Conservation (phyloP, 2,888 invertebrate genomes). For the Neuroscelio doddi region DNA sequence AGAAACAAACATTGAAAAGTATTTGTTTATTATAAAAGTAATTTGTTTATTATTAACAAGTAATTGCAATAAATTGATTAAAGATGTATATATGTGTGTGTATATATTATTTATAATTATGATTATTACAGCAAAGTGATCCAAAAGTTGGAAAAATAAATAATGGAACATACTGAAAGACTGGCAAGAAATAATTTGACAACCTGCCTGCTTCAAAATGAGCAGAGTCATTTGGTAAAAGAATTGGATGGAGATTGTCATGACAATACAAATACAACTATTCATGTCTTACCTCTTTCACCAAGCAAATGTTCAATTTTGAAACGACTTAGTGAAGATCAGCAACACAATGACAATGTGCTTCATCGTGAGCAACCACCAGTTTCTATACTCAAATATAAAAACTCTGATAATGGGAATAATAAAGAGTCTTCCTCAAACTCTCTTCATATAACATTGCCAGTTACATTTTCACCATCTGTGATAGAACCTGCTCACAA, state of each 20-base stretch:
- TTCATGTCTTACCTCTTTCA: slow-evolving; percentile 46
- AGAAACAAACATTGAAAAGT: too few relatives aligned
- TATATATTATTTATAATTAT: slow-evolving; percentile 22
- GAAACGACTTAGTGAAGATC: slow-evolving; percentile 50
- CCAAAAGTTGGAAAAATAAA: background rate
- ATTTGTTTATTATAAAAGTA: too few relatives aligned
- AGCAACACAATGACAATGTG: slow-evolving; percentile 42
- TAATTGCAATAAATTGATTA: too few relatives aligned
- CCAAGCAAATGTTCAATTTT: slow-evolving; percentile 56
- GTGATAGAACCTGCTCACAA: slow-evolving; percentile 81
- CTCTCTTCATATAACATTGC: slow-evolving; percentile 75
- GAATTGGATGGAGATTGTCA: background rate
- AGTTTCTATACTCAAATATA: slow-evolving; percentile 76
- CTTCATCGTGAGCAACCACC: slow-evolving; percentile 64
- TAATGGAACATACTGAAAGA: slow-evolving; percentile 33
- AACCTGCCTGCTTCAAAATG: slow-evolving; percentile 22
- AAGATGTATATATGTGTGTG: too few relatives aligned
- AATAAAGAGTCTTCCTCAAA: slow-evolving; percentile 59
- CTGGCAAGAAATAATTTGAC: slow-evolving; percentile 26
- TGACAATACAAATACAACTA: slow-evolving; percentile 26
- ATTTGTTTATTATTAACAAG: too few relatives aligned
- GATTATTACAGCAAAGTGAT: slow-evolving; percentile 31
- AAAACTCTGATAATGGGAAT: slow-evolving; percentile 73
- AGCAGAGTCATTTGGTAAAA: slow-evolving; percentile 6
- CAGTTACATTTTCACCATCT: slow-evolving; percentile 86